A percentile compares a stretch with the other conserved stretches of the same genome.
phyloP scores from a whole-genome alignment of 2,113 vertebrate species.

The Paradoxurus hermaphroditus region DNA sequence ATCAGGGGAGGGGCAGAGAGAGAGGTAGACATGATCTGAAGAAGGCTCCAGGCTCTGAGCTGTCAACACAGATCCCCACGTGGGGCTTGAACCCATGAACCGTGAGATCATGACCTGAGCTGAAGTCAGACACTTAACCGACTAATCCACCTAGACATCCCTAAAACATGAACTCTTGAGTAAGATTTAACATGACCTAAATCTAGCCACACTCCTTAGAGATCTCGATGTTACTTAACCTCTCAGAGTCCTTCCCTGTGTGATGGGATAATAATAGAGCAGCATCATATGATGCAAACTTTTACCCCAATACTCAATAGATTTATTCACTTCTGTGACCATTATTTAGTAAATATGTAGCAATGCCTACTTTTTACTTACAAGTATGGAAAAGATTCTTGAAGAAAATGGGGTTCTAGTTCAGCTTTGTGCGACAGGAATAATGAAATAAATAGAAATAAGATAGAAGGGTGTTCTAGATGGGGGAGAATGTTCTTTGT shows the following conservation, averaged over 20 bases:
- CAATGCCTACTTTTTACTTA: not conserved
- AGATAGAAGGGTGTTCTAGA: not conserved
- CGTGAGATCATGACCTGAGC: not conserved
- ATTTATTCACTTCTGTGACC: not conserved
- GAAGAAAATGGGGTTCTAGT: not conserved
- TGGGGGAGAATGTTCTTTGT: not conserved
- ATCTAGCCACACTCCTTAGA: not conserved
- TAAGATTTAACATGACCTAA: not conserved
- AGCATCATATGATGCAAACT: not conserved
- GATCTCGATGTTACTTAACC: not conserved
- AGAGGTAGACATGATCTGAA: not conserved
- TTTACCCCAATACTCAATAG: not conserved
- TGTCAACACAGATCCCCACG: not conserved
- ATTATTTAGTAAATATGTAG: not conserved
- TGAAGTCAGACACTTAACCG: not conserved
- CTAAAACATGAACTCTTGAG: not conserved
- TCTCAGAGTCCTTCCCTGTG: not conserved
- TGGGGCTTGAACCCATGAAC: fast-evolving
- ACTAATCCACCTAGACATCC: not conserved
- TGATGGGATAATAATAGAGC: not conserved
- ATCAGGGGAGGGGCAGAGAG: not conserved
- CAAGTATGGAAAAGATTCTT: not conserved
- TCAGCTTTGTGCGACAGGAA: not conserved
- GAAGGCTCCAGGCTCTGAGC: not conserved
- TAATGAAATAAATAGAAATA: not conserved